These are phyloP conservation scores for Sussaba pulchella DNA, from an alignment of 2,888 invertebrate species.

Conservation along the genomic window DNA sequence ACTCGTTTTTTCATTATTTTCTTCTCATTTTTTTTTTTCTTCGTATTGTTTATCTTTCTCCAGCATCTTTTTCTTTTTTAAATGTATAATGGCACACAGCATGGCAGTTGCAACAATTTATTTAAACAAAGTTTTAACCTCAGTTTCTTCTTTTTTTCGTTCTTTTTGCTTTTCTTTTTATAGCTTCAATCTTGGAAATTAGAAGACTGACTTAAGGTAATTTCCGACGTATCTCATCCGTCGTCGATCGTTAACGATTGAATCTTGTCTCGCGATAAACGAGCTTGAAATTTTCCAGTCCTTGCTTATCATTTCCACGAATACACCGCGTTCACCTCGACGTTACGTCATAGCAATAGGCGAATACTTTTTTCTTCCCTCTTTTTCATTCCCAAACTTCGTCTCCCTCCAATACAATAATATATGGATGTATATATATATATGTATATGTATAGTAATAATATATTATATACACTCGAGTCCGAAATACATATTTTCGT, in stretches of 20 bases:
- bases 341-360: constrained; percentile 67
- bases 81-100: constrained; percentile 84
- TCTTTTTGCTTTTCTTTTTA: constrained; percentile 10
- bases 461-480: constrained; percentile 78
- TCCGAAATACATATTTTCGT: constrained; percentile 65
- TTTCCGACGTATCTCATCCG: constrained; percentile 58
- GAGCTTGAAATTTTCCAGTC: constrained; percentile 30
- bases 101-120: constrained; percentile 84
- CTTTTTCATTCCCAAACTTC: constrained; percentile 19
- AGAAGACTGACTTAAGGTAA: constrained; percentile 57
- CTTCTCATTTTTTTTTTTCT: constrained; percentile 26
- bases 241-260: constrained; percentile 37
- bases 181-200: constrained; percentile 41
- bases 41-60: constrained; percentile 17
- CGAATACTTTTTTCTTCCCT: constrained; percentile 67
- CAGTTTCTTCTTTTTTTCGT: constrained; percentile 49
- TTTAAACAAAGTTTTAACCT: constrained; percentile 78
- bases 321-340: constrained; percentile 20
- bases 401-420: constrained; percentile 55
- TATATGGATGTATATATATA: constrained; percentile 40
- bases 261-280: constrained; percentile 18
- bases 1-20: constrained; percentile 26
- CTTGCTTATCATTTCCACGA: constrained; percentile 19
- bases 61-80: constrained; percentile 67
- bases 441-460: constrained; percentile 71